Base-by-base conservation (phyloP, 1,140 invertebrate species). In the Zaprionus capensis region DNA sequence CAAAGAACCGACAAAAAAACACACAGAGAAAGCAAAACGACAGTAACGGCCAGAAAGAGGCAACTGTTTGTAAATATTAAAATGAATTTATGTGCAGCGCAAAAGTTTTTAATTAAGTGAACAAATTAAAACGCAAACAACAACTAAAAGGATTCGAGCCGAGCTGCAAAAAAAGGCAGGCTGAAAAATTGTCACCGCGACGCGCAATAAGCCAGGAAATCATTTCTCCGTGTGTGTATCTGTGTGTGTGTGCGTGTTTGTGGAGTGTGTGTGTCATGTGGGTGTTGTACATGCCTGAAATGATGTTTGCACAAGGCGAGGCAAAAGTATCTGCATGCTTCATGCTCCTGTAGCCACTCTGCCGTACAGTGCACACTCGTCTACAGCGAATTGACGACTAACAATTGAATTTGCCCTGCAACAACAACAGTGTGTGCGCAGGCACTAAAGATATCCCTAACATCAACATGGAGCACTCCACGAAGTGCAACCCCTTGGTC, bases 51-150 rank as follows among this genome's bases (percentile, higher is more conserved):
- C 69, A 36, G 66, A 76, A 84, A 84, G 78, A 59, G 65, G 64
- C 75, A 36, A 74, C 80, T 84, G 84, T 88, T 84, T 88, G 84
- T 90, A 84, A 88, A 88, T 87, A 84, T 87, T 87, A 83, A 87
- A 87, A 87, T 87, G 84, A 87, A 87, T 87, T 87, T 87, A 88
- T 88, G 83, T 88, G 84, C 84, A 76, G 74, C 78, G 71, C 51
- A 78, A 83, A 88, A 87, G 84, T 87, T 87, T 87, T 87, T 87
- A 87, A 87, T 87, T 87, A 87, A 87, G 84, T 90, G 81, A 88
- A 90, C 88, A 80, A 79, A 76, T 59, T 76, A 61, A 76, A 72
- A 41, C 64, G 28, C 28, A 7, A 80, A 70, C 72, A 78, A 80
- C 82, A 84, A 80, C 17, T 24, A 57, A 77, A 71, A 73, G 62